Percentiles rank a stretch among this genome's conserved stretches.
phyloP scores from a whole-genome alignment of 2,797 vertebrate genomes.

The Pseudomugil gertrudae region DNA sequence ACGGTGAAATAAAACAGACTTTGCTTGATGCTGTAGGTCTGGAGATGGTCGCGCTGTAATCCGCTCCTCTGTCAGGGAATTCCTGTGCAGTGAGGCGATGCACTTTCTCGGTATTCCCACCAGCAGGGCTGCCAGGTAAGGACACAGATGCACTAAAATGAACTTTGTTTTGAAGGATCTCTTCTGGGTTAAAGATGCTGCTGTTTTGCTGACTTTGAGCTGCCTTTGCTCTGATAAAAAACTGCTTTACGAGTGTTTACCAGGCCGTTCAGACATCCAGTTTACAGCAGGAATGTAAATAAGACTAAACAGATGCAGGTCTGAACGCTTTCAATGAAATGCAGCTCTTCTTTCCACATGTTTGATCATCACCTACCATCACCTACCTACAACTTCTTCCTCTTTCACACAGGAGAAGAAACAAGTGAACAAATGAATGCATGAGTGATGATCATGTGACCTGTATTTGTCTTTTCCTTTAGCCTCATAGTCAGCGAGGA shows the following conservation, averaged over 20 bases:
- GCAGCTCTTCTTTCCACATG: no score
- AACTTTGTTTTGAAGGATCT: no score
- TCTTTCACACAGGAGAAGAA: no score
- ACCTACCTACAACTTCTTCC: no score
- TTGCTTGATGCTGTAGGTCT: constrained; percentile 58
- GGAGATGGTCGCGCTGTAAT: constrained; percentile 88
- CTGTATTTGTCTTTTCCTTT: constrained; percentile 14
- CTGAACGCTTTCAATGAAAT: neutral
- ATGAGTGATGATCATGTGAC: neutral
- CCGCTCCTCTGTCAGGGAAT: constrained; percentile 86
- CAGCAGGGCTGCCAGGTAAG: constrained; percentile 86
- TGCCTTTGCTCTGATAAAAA: no score
- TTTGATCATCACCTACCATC: no score
- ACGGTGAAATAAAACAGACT: neutral
- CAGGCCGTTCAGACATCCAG: no score
- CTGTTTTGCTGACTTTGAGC: no score
- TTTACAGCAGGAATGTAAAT: no score
- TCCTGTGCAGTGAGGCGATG: constrained; percentile 88
- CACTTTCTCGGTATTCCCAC: constrained; percentile 85
- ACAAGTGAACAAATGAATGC: no score
- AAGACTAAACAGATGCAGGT: neutral
- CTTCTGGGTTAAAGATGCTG: no score
- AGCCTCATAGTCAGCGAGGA: constrained; percentile 88
- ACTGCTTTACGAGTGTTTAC: neutral
- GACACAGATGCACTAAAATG: neutral